Base-by-base conservation (phyloP, 2,888 invertebrate genomes). In the Ecliptopera silaceata region DNA sequence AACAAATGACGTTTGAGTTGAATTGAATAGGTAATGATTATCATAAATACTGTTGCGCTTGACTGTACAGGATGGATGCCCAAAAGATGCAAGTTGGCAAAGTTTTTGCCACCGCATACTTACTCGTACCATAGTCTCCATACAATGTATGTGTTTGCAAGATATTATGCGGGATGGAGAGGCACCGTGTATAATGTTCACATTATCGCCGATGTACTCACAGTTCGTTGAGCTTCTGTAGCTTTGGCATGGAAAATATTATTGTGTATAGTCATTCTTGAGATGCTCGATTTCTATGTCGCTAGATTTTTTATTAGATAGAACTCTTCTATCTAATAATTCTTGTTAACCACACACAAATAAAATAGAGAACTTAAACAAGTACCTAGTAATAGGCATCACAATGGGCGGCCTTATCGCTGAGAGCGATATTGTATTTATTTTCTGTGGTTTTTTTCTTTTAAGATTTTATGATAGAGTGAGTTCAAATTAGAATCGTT, bases 181-280 rank as follows among this genome's bases (percentile, higher is more conserved):
- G 80, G 74, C 74, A 77, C 74, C 79, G 78, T 77, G 89, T 86
- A 91, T 91, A 90, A 91, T 91, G 88, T 79, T 81, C 84, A 56
- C 89, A 91, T 90, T 89, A 89, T 88, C 86, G 71, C 82, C 62
- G 77, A 80, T 82, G 79, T 80, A 78, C 79, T 87, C 85, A 82
- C 86, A 75, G 76, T 75, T 75, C 83, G 80, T 73, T 80, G 84
- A 80, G 73, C 82, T 79, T 67, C 71, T 65, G 61, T 61, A 64
- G 60, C 42, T 61, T 51, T 48, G 53, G 57, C 51, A 54, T 49
- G 52, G 60, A 53, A 60, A 64, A 61, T 64, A 60, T 61, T 59
- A 59, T 59, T 59, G 54, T 59, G 50, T 54, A n/a, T n/a, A 42
- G 50, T 50, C 59, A 47, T 50, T 54, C 59, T 49, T 46, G 48